These are phyloP conservation scores for Sitobion miscanthi DNA, from an alignment of 1,140 invertebrate genomes.

Conservation along the genomic window DNA sequence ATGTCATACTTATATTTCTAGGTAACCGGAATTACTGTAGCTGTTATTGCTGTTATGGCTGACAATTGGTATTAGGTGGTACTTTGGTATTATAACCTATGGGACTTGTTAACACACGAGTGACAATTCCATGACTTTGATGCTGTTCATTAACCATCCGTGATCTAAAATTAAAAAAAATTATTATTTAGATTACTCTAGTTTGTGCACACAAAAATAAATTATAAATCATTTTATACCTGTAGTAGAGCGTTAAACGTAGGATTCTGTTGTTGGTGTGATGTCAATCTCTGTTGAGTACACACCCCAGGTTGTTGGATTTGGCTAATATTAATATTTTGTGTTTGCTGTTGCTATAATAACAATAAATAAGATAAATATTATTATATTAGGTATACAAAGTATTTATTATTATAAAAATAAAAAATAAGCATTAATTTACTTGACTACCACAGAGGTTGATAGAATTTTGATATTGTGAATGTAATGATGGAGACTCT, in stretches of 20 bases:
- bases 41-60: not conserved
- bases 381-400: not conserved
- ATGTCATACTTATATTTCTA: constrained; percentile 47
- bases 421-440: not conserved
- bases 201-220: not conserved
- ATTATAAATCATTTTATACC: constrained; percentile 62
- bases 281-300: constrained; percentile 61
- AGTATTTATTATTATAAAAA: not conserved
- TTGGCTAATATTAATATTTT: constrained; percentile 39
- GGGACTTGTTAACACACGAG: constrained; percentile 10
- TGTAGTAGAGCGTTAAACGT: constrained; percentile 81
- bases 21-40: constrained; percentile 4
- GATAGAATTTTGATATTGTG: constrained; percentile 28
- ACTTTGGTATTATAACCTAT: constrained; percentile 36
- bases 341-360: constrained; percentile 59
- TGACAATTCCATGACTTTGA: constrained; percentile 61
- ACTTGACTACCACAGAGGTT: constrained; percentile 41
- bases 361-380: not conserved
- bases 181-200: not conserved
- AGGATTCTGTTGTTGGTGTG: constrained; percentile 76
- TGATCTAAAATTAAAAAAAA: constrained; percentile 62
- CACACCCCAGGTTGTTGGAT: not conserved
- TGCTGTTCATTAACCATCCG: constrained; percentile 75
- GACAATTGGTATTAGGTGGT: constrained; percentile 17
- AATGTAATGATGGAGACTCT: constrained; percentile 18